Evolutionary conservation across 2,888 invertebrate species (phyloP), one percentile per base, ranked within the genome.

Genomic region (Tortrix viridana): DNA sequence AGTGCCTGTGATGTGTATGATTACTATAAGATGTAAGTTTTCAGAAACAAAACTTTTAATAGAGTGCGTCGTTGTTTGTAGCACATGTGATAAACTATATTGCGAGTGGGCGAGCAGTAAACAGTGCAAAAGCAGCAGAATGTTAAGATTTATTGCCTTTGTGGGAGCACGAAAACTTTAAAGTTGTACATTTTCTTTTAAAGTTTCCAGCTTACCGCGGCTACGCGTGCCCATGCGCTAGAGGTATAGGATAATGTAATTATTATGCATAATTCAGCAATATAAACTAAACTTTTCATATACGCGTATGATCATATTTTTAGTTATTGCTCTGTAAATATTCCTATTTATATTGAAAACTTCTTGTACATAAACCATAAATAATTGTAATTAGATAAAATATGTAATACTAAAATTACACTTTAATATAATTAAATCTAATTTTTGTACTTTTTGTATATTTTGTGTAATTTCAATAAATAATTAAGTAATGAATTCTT

Each of bases 61-160:
- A 74, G 76, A 77, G 77, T 82, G 79, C 76, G 80, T 81, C 78
- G 79, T 77, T 79, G 76, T 76, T 79, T 77, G 76, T 75, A 82
- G 79, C 81, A 77, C 75, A 77, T 78, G 85, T 84, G 79, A 84
- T 82, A 84, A 86, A 86, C 87, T 82, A 81, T 85, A 85, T 81
- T 76, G 84, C 83, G 81, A 81, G 82, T 82, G 82, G 78, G 80
- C 81, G 82, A 85, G 79, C 81, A 79, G 82, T 84, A 78, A 83
- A 82, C 81, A 80, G 81, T 82, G 80, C 76, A 77, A 78, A 74
- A 79, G 75, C 79, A 76, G 79, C 80, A 81, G 76, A 84, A 83
- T 83, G 77, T 79, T 77, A 78, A 75, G 79, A 84, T 85, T 86
- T 85, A 85, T 84, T 73, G 84, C 81, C 77, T 80, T 81, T 84